Evolutionary conservation across 2,888 invertebrate species (phyloP).

Genomic region (Dione vanillae): DNA sequence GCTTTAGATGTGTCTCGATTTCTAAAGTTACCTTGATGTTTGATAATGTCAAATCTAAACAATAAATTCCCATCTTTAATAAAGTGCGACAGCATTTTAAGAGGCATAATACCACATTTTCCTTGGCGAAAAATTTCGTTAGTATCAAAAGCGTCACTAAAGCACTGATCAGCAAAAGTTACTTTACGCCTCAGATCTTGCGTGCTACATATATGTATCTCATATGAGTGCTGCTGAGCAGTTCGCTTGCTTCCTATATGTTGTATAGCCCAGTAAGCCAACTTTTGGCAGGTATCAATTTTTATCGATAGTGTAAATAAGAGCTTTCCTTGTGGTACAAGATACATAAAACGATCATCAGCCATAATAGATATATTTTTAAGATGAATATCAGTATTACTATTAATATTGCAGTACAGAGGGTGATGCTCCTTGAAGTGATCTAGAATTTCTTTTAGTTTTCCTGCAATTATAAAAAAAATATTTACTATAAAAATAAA

Average conservation of each 20-base stretch:
- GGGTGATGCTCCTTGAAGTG: slow-evolving; percentile 74
- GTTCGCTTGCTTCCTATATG: slow-evolving; percentile 67
- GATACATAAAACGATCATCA: slow-evolving; percentile 66
- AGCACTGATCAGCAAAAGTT: slow-evolving; percentile 70
- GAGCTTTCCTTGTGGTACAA: slow-evolving; percentile 63
- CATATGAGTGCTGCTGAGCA: slow-evolving; percentile 70
- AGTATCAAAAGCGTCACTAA: slow-evolving; percentile 66
- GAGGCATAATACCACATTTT: slow-evolving; percentile 69
- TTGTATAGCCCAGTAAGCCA: slow-evolving; percentile 72
- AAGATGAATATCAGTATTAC: slow-evolving; percentile 63
- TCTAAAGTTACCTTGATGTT: slow-evolving; percentile 49
- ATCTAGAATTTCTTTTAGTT: slow-evolving; percentile 65
- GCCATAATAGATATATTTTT: slow-evolving; percentile 39
- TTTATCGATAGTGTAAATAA: slow-evolving; percentile 68
- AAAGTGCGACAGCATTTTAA: slow-evolving; percentile 63
- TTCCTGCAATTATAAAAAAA: slow-evolving; percentile 55
- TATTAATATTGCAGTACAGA: slow-evolving; percentile 57
- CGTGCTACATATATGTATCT: slow-evolving; percentile 68
- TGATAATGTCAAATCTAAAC: slow-evolving; percentile 68
- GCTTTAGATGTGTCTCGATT: slow-evolving; percentile 42
- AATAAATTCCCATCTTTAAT: slow-evolving; percentile 63
- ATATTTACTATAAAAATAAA: neutral
- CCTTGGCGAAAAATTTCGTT: slow-evolving; percentile 68
- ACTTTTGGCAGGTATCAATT: slow-evolving; percentile 62
- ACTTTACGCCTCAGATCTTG: slow-evolving; percentile 65